Conservation (phyloP, 2,888 invertebrate genomes). For the Zelleria hepariella region DNA sequence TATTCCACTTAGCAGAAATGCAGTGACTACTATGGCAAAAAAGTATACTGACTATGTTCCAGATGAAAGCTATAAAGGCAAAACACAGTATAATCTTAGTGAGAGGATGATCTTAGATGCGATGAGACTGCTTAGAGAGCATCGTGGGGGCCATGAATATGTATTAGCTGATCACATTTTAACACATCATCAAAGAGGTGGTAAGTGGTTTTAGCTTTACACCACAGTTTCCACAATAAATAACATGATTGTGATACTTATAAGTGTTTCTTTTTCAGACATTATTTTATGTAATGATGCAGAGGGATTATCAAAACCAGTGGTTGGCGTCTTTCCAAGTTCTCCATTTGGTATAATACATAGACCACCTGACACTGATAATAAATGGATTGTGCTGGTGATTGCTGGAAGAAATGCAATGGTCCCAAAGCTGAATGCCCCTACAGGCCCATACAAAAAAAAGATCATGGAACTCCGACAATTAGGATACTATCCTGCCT, state of each 20-base stretch:
- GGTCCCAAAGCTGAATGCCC: constrained; percentile 55
- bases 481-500: constrained; percentile 71
- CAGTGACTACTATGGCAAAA: constrained; percentile 68
- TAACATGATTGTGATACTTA: neutral
- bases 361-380: constrained; percentile 34
- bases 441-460: constrained; percentile 71
- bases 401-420: constrained; percentile 75
- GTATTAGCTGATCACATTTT: constrained; percentile 72
- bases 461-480: constrained; percentile 76
- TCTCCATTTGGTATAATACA: constrained; percentile 59
- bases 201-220: constrained; percentile 31
- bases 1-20: constrained; percentile 58
- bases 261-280: constrained; percentile 44
- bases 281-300: constrained; percentile 73
- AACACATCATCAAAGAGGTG: constrained; percentile 77
- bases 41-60: constrained; percentile 74
- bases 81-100: constrained; percentile 65
- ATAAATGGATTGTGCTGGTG: constrained; percentile 71
- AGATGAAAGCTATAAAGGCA: constrained; percentile 34
- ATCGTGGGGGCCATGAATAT: constrained; percentile 63
- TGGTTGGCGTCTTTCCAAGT: constrained; percentile 55
- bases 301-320: constrained; percentile 55
- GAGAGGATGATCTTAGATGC: constrained; percentile 74
- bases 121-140: constrained; percentile 50
- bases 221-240: neutral